phyloP scores from a whole-genome alignment of 1,140 invertebrate genomes.

The Ephestia elutella region DNA sequence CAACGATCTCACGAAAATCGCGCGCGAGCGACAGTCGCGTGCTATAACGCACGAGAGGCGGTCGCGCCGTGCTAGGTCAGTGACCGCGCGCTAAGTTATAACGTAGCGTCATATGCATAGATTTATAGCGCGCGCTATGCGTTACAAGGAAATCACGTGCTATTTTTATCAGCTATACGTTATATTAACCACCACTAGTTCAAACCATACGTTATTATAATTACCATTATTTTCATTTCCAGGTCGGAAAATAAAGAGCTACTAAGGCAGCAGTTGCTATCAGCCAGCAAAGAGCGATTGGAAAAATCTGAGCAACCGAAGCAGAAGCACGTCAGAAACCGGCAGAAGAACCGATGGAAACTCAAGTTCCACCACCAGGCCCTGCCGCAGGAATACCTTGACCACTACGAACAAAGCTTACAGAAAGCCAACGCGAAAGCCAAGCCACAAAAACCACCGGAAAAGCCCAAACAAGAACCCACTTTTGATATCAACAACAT shows the following conservation, averaged over 20 bases:
- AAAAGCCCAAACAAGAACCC: slow-evolving; percentile 56
- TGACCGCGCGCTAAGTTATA: no score
- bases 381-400: slow-evolving; percentile 84
- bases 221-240: slow-evolving; percentile 34
- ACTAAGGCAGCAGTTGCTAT: slow-evolving; percentile 56
- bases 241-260: slow-evolving; percentile 64
- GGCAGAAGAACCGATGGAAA: slow-evolving; percentile 82
- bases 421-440: slow-evolving; percentile 59
- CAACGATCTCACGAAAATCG: no score
- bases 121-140: no score
- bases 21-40: no score
- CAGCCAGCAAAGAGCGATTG: slow-evolving; percentile 49
- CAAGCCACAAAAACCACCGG: slow-evolving; percentile 33
- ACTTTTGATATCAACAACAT: slow-evolving; percentile 46
- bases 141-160: no score
- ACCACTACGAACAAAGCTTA: slow-evolving; percentile 85
- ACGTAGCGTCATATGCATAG: no score
- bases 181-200: no score
- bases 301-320: slow-evolving; percentile 44
- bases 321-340: slow-evolving; percentile 62
- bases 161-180: no score
- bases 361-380: slow-evolving; percentile 89
- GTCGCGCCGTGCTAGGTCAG: no score
- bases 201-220: no score
- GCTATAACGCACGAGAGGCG: no score